Percentiles rank a stretch among this genome's conserved stretches.
Conservation (phyloP, 2,113 vertebrate species). For the Anhinga anhinga region DNA sequence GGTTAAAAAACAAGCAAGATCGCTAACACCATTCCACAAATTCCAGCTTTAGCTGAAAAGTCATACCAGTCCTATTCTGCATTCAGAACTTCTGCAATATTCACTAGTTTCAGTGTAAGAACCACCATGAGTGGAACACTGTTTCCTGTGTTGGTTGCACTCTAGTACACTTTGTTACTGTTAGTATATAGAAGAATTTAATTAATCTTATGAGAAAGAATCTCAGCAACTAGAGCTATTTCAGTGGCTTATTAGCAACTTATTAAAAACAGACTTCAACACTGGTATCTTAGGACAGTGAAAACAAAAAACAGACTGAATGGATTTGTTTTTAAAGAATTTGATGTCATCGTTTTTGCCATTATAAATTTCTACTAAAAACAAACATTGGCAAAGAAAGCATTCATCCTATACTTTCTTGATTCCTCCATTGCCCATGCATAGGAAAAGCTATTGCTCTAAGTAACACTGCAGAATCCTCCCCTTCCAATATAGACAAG, state of each 20-base stretch:
- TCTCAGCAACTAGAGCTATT: not conserved
- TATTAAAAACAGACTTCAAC: slow-evolving; percentile 26
- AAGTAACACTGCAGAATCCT: not conserved
- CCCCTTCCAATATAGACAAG: not conserved
- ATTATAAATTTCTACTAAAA: not conserved
- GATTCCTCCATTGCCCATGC: not conserved
- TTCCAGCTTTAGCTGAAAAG: slow-evolving; percentile 9
- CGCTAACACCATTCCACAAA: not conserved
- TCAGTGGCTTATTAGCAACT: not conserved
- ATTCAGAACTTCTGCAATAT: not conserved
- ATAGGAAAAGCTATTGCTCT: not conserved
- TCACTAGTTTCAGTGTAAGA: not conserved
- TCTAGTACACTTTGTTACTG: not conserved
- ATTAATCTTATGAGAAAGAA: not conserved
- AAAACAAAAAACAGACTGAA: slow-evolving; percentile 6
- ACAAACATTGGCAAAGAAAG: not conserved
- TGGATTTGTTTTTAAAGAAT: not conserved
- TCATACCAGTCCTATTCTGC: not conserved
- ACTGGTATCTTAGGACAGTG: not conserved
- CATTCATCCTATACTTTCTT: not conserved
- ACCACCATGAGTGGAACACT: not conserved
- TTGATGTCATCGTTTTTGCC: not conserved
- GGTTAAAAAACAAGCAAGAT: slow-evolving; percentile 15
- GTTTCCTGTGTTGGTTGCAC: not conserved
- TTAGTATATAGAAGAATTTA: not conserved